Base-by-base conservation (phyloP, 2,888 invertebrate species). In the Capitulum mitella region DNA sequence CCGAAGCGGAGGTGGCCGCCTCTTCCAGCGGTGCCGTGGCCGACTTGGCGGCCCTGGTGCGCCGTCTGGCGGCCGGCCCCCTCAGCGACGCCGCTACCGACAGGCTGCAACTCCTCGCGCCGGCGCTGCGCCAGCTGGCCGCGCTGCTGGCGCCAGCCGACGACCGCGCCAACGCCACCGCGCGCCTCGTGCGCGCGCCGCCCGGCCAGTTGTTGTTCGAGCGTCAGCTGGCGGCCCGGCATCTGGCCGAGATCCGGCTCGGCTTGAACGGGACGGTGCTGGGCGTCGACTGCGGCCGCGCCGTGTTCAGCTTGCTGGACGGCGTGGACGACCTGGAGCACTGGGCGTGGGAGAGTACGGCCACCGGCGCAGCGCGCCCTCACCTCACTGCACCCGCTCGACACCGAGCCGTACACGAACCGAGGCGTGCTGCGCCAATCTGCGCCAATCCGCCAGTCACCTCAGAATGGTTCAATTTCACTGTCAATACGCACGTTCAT, bases 271-370 rank as follows among this genome's bases (percentile, higher is more conserved):
- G 29, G 29, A 46, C 46, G 6, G 29, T 19, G 22, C 19, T 76
- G 46, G 34, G 29, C 29, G 19, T 29, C 46, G 16, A n/a, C 76
- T 76, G 76, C 32, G 29, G 76, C n/a, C 29, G 5, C 8, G 46
- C 76, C 19, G 32, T 76, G 32, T 1, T 1, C 16, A 32, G n/a
- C 19, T 32, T 46, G 29, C 43, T 76, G 43, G 76, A 76, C 48
- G 76, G 76, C 43, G 12, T n/a, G 12, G 43, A 76, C 46, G 1
- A 16, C 29, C 37, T 76, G 76, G 29, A n/a, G 16, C 46, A 29
- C 76, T 76, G 76, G 76, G 76, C 76, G 32, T 76, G 76, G 76
- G 76, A 76, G 29, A 74, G 74, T 74, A n/a, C 40, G 74, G 34
- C 37, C 5, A 70, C 16, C 3, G 37, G 70, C n/a, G n/a, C n/a